Percentiles rank a stretch among this genome's conserved stretches.
Evolutionary conservation across 2,888 invertebrate species (phyloP).

Genomic region (Limnephilus lunatus): DNA sequence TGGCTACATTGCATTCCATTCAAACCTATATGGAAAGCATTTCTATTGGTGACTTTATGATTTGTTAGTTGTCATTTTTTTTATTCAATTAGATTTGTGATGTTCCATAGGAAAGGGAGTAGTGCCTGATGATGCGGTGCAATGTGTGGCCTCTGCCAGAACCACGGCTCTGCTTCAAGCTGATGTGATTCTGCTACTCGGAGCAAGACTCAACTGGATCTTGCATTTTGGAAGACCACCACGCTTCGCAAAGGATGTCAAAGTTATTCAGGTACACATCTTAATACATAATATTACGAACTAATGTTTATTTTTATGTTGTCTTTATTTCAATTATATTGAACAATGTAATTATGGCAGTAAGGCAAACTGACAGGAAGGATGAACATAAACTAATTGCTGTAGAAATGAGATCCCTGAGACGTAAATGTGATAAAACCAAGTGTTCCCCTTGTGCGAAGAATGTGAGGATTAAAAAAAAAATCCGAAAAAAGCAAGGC

Average conservation of each 20-base stretch:
- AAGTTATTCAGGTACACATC: slow-evolving; percentile 88
- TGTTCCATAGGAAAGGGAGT: slow-evolving; percentile 82
- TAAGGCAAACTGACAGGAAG: too few relatives aligned
- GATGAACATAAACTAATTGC: too few relatives aligned
- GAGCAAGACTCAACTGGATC: slow-evolving; percentile 98
- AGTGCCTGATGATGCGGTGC: slow-evolving; percentile 82
- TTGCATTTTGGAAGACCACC: slow-evolving; percentile 96
- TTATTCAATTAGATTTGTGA: not conserved
- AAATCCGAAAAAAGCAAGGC: too few relatives aligned
- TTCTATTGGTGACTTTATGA: too few relatives aligned
- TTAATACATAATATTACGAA: not conserved
- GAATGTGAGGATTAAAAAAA: too few relatives aligned
- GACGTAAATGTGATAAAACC: too few relatives aligned
- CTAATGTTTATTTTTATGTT: not conserved
- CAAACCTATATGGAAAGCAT: too few relatives aligned
- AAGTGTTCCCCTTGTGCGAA: too few relatives aligned
- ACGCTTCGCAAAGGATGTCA: slow-evolving; percentile 88
- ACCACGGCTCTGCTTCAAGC: slow-evolving; percentile 91
- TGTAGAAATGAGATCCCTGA: too few relatives aligned
- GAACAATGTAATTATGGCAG: too few relatives aligned
- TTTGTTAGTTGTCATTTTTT: slow-evolving; percentile 16
- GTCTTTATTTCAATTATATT: not conserved
- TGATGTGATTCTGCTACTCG: slow-evolving; percentile 91
- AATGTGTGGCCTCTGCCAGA: slow-evolving; percentile 80
- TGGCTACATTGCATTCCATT: too few relatives aligned